phyloP scores from a whole-genome alignment of 2,888 invertebrate species.

The Melieria omissa region DNA sequence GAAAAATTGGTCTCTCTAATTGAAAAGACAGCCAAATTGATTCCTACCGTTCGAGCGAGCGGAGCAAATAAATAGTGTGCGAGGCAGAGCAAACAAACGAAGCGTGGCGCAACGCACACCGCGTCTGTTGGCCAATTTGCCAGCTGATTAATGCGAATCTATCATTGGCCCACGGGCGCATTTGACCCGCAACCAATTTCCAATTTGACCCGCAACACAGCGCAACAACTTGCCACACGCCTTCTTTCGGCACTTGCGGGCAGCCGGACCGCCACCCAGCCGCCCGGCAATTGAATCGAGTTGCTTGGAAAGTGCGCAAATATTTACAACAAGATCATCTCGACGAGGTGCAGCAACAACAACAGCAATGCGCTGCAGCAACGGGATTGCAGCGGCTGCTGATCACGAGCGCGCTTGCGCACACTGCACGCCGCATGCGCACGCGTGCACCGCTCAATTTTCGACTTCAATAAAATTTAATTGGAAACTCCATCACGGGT shows the following conservation, averaged over 20 bases:
- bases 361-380: slow-evolving; percentile 7
- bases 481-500: slow-evolving; percentile 63
- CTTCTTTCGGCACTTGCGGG: slow-evolving; percentile 32
- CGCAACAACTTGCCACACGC: slow-evolving; percentile 22
- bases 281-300: slow-evolving; percentile 6
- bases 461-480: slow-evolving; percentile 62
- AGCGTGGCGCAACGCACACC: neutral
- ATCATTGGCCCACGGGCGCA: slow-evolving; percentile 30
- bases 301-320: slow-evolving; percentile 20
- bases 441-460: slow-evolving; percentile 51
- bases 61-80: slow-evolving; percentile 14
- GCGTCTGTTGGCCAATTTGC: slow-evolving; percentile 22
- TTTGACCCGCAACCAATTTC: slow-evolving; percentile 33
- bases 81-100: neutral
- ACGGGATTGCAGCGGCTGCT: slow-evolving; percentile 3
- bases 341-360: slow-evolving; percentile 13
- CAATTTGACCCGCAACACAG: slow-evolving; percentile 29
- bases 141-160: slow-evolving; percentile 32
- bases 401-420: slow-evolving; percentile 11
- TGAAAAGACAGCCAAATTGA: slow-evolving; percentile 29
- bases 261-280: slow-evolving; percentile 14
- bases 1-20: slow-evolving; percentile 22
- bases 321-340: slow-evolving; percentile 36
- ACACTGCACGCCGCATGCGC: neutral
- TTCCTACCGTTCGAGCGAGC: slow-evolving; percentile 10